Evolutionary conservation across 2,888 invertebrate species (phyloP).

Genomic region (Ichneumoninae sp.): DNA sequence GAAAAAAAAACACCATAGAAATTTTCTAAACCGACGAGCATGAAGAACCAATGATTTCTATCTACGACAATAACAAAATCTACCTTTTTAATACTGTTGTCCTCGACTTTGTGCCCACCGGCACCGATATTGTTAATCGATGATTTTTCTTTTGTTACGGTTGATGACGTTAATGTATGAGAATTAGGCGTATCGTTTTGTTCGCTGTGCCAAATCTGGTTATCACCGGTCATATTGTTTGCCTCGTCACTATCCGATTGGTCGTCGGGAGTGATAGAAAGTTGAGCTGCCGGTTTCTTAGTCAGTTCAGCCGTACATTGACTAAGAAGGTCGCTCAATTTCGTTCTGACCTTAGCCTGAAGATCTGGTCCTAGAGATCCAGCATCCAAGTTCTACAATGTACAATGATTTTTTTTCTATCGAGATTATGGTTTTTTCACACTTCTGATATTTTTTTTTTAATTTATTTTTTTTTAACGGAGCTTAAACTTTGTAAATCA

Average conservation of each 20-base stretch:
- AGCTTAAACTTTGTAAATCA: neutral
- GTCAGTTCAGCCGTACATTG: slow-evolving; percentile 77
- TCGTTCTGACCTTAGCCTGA: slow-evolving; percentile 79
- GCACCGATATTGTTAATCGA: slow-evolving; percentile 77
- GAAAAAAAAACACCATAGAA: slow-evolving; percentile 57
- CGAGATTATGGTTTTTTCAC: slow-evolving; percentile 70
- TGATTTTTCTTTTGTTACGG: slow-evolving; percentile 80
- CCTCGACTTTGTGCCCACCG: slow-evolving; percentile 79
- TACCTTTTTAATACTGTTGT: slow-evolving; percentile 81
- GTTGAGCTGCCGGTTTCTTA: slow-evolving; percentile 79
- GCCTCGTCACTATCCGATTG: slow-evolving; percentile 81
- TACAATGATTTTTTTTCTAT: slow-evolving; percentile 71
- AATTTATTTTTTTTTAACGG: no score
- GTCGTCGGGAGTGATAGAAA: slow-evolving; percentile 80
- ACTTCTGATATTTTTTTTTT: neutral
- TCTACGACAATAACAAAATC: slow-evolving; percentile 54
- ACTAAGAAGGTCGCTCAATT: slow-evolving; percentile 79
- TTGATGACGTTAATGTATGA: slow-evolving; percentile 77
- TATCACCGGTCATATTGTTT: slow-evolving; percentile 77
- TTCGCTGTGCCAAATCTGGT: slow-evolving; percentile 78
- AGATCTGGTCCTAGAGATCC: slow-evolving; percentile 81
- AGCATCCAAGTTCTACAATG: slow-evolving; percentile 81
- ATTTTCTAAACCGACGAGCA: slow-evolving; percentile 14
- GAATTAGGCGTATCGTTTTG: slow-evolving; percentile 79
- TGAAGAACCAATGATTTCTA: slow-evolving; percentile 34